Evolutionary conservation across 2,888 invertebrate species (phyloP), one percentile per base, ranked within the genome.

Genomic region (Isotomurus palustris): DNA sequence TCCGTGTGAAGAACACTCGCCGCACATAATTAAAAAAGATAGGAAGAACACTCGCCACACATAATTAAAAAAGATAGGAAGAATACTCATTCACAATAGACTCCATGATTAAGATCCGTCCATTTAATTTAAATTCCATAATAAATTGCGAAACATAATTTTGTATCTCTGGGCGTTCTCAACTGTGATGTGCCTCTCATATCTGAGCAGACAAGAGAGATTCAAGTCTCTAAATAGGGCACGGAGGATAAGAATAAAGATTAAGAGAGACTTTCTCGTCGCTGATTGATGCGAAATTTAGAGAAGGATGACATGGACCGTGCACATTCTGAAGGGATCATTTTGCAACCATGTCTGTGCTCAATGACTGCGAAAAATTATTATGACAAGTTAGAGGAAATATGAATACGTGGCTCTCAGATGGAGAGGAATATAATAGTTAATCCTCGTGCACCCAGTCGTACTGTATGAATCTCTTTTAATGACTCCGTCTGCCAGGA

Each of bases 221-320:
- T n/a, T n/a, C n/a, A n/a, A n/a, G n/a, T n/a, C n/a, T n/a, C 35
- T 49, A 49, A 49, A 53, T 41, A 53, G 50, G 52, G 50, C 43
- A 36, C 53, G 47, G 41, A 60, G 52, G 47, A 47, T 52, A 32
- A 54, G 25, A 50, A 54, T 36, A 38, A 49, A 38, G 40, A 40
- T 50, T 50, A 51, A 32, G 22, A 28, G 27, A 43, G 41, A 48
- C 48, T 28, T n/a, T n/a, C n/a, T n/a, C n/a, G 48, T 47, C 38
- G 40, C 27, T 68, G 67, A 67, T 64, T 61, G 67, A 67, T 67
- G 67, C 50, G 55, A 65, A 67, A 64, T 63, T 64, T 65, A 57
- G 58, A 58, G 58, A 63, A 62, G 61, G 53, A 60, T 64, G 63
- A 65, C 64, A 63, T 54, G 55, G 24, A 53, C 53, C 44, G 40